Evolutionary conservation across 2,797 vertebrate species (phyloP).

Genomic region (Poeciliopsis presidionis): DNA sequence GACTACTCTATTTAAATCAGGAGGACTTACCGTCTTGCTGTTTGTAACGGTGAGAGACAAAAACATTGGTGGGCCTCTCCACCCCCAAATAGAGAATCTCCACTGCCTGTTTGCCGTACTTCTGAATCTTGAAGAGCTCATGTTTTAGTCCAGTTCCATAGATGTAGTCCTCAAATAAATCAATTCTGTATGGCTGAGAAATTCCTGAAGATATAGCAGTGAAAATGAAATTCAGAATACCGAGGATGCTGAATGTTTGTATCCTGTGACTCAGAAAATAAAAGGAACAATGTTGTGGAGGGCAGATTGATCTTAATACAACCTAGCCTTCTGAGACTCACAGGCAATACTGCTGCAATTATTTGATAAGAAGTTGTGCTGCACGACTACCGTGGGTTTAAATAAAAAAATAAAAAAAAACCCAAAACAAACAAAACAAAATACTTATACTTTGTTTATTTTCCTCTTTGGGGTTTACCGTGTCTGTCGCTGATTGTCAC

Average conservation of each 20-base stretch:
- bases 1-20: not conserved
- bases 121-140: constrained; percentile 92
- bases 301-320: constrained; percentile 25
- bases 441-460: constrained; percentile 28
- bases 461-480: constrained; percentile 78
- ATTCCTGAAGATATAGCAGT: constrained; percentile 82
- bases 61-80: constrained; percentile 92
- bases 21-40: constrained; percentile 89
- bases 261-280: constrained; percentile 7
- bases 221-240: constrained; percentile 13
- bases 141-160: constrained; percentile 95
- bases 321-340: constrained; percentile 19
- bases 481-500: constrained; percentile 90
- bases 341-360: constrained; percentile 33
- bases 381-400: constrained; percentile 19
- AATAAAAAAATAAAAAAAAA: not conserved
- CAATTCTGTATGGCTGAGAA: constrained; percentile 93
- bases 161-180: constrained; percentile 97
- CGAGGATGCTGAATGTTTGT: constrained; percentile 13
- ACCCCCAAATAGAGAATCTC: constrained; percentile 87
- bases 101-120: constrained; percentile 87
- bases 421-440: not conserved
- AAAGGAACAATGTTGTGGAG: constrained; percentile 2
- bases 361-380: constrained; percentile 39
- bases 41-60: constrained; percentile 94